Evolutionary conservation across 2,888 invertebrate genomes (phyloP).

Genomic region (Drosophila subquinaria): DNA sequence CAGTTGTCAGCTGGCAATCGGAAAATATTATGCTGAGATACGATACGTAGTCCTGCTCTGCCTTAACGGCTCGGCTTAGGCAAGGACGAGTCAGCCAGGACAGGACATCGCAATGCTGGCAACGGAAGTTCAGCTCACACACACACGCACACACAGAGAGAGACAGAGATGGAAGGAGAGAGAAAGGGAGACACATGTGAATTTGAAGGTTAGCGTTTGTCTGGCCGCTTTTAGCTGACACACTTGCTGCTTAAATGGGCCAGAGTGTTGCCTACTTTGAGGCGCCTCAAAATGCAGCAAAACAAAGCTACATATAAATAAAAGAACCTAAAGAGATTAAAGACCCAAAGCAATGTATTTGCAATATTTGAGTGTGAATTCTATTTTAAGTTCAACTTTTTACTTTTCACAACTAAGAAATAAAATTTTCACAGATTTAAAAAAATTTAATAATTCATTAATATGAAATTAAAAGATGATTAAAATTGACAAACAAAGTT

Average conservation of each 20-base stretch:
- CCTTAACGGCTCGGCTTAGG: slow-evolving; percentile 44
- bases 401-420: too few species aligned
- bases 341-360: background rate
- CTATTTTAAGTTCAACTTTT: background rate
- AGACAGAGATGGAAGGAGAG: slow-evolving; percentile 14
- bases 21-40: slow-evolving; percentile 67
- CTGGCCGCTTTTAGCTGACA: slow-evolving; percentile 35
- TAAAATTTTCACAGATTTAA: too few species aligned
- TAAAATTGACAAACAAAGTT: too few species aligned
- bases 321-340: background rate
- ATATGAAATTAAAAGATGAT: too few species aligned
- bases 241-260: slow-evolving; percentile 42
- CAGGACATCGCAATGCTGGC: slow-evolving; percentile 41
- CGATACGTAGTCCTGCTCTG: slow-evolving; percentile 22
- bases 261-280: slow-evolving; percentile 44
- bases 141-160: slow-evolving; percentile 15
- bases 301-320: too few species aligned
- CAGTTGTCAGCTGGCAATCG: slow-evolving; percentile 59
- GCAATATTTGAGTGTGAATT: background rate
- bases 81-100: slow-evolving; percentile 46
- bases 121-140: slow-evolving; percentile 57
- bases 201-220: slow-evolving; percentile 52
- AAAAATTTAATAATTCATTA: too few species aligned
- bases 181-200: background rate
- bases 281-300: slow-evolving; percentile 11